Evolutionary conservation across 2,888 invertebrate species (phyloP).

Genomic region (Ophion costatus): DNA sequence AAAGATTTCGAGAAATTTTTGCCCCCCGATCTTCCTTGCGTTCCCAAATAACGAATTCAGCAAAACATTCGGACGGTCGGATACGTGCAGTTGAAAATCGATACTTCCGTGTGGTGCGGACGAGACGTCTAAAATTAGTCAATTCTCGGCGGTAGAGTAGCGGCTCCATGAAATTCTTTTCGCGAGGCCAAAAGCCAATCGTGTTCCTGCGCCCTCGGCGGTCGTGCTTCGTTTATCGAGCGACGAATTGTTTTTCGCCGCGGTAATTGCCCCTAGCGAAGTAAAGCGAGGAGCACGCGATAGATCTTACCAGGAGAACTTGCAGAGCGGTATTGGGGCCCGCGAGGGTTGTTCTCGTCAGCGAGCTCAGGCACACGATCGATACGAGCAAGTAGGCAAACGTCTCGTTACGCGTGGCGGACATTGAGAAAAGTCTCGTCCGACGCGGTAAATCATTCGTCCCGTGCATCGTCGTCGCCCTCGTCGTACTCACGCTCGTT

Average conservation of each 20-base stretch:
- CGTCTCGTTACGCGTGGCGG: background rate
- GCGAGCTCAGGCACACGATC: constrained; percentile 49
- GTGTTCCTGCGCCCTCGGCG: background rate
- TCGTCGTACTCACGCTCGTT: background rate
- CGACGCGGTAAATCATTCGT: background rate
- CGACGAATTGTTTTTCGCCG: background rate
- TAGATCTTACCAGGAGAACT: constrained; percentile 55
- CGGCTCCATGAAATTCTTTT: constrained; percentile 20
- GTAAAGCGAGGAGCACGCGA: constrained; percentile 13
- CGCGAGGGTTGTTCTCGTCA: constrained; percentile 39
- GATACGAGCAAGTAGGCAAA: constrained; percentile 48
- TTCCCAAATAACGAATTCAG: constrained; percentile 6
- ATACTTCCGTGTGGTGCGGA: constrained; percentile 12
- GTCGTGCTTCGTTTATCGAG: background rate
- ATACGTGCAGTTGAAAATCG: constrained; percentile 9
- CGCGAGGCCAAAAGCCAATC: background rate
- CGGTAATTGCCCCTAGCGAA: background rate
- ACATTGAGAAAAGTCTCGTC: constrained; percentile 8
- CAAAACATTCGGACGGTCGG: background rate
- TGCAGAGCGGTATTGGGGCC: constrained; percentile 50
- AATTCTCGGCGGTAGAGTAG: constrained; percentile 8
- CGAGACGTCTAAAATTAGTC: constrained; percentile 20
- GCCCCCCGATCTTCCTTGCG: background rate
- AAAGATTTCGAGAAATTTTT: background rate
- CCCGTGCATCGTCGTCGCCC: background rate